These are phyloP conservation scores for Tokudaia tokunoshimensis DNA, from an alignment of 2,797 vertebrate species.

Conservation along the genomic window DNA sequence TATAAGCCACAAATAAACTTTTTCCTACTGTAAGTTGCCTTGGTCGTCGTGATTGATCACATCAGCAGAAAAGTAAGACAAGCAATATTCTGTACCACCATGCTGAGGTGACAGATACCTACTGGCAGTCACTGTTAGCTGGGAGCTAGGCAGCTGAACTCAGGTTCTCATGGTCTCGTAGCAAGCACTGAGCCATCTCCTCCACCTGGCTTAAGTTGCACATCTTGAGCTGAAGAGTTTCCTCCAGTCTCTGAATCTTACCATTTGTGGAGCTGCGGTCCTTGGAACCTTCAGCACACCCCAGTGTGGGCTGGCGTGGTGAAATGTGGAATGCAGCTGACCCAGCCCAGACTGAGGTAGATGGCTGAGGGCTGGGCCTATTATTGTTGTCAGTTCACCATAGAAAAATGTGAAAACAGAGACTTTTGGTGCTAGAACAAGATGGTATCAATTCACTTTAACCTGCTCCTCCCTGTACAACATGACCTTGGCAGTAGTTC, in stretches of 20 bases:
- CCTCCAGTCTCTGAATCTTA: neutral
- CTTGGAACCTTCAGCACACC: neutral
- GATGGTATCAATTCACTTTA: neutral
- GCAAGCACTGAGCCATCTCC: neutral
- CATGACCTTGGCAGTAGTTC: neutral
- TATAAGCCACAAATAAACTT: neutral
- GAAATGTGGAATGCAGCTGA: neutral
- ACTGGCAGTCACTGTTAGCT: neutral
- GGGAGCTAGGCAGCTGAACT: neutral
- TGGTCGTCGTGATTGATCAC: neutral
- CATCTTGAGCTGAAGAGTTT: neutral
- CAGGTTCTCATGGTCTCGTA: neutral
- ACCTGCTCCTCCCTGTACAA: neutral
- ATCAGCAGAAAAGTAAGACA: neutral
- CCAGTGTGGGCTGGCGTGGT: neutral
- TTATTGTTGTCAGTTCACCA: neutral
- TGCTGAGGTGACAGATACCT: neutral
- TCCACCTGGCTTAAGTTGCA: neutral
- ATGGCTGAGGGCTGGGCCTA: neutral
- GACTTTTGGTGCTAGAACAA: neutral
- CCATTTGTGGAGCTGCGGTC: neutral
- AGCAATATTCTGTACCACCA: neutral
- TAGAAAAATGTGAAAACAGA: slow-evolving; percentile 37
- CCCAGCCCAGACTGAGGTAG: neutral
- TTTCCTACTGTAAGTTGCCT: neutral